Evolutionary conservation across 2,888 invertebrate genomes (phyloP), one percentile per base, ranked within the genome.

Genomic region (Eupithecia pulchellata): DNA sequence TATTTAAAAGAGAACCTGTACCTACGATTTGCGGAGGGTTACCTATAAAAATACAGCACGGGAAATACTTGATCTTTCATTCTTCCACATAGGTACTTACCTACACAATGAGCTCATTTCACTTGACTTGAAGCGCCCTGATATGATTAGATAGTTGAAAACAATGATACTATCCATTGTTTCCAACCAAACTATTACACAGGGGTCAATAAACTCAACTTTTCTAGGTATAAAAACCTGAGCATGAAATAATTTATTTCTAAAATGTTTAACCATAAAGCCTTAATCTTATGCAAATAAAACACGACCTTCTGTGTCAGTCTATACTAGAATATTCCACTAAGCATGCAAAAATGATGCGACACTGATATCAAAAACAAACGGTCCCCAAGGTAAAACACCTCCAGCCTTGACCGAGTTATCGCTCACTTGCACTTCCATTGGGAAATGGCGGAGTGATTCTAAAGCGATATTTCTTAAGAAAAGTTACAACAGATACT

Each of bases 381-480:
- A 70, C 79, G 79, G 72, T 76, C 78, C 77, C 73, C 34, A 91
- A 91, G 90, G 91, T 91, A 89, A 84, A 78, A 85, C 85, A 72
- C 81, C 84, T 39, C 42, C 25, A 85, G 85, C 93, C 93, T 92
- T 93, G 93, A 90, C 93, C 93, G 84, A 88, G 86, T 88, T 90
- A 90, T 61, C 93, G 90, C 87, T 92, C 91, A 92, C 87, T 92
- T 90, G 91, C 91, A 86, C 79, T 85, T 86, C 80, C 87, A 91
- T 93, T 91, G 69, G 69, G 73, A 73, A 69, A 73, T 73, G 73
- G 69, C 93, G 85, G 92, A 92, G 92, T 90, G 79, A 87, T 89
- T 91, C 93, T 92, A 89, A 90, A 89, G 86, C 90, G 88, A 88
- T 88, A 90, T 93, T 93, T 92, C 92, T 89, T 89, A 91, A 93